A percentile compares a stretch with the other conserved stretches of the same genome.
These are phyloP conservation scores for Macrophya alboannulata DNA, from an alignment of 2,888 invertebrate genomes.

Conservation along the genomic window DNA sequence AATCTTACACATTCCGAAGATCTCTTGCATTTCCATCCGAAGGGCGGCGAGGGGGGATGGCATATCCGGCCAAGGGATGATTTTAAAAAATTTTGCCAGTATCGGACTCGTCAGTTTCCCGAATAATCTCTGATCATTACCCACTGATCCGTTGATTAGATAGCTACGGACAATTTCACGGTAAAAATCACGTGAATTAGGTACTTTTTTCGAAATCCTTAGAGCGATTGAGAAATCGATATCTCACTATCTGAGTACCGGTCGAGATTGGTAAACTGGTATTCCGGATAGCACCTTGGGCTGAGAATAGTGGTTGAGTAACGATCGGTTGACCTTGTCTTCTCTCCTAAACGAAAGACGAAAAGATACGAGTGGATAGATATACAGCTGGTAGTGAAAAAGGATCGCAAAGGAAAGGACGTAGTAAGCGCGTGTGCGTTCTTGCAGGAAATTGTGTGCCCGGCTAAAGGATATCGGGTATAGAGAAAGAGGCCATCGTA, in stretches of 20 bases:
- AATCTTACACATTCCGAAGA: too few species aligned
- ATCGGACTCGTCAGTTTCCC: too few species aligned
- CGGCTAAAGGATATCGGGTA: constrained; percentile 25
- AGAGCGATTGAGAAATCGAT: not conserved
- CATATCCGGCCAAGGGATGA: too few species aligned
- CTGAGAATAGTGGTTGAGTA: not conserved
- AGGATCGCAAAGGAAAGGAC: constrained; percentile 6
- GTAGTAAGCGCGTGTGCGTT: constrained; percentile 10
- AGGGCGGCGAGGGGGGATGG: too few species aligned
- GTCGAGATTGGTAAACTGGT: not conserved
- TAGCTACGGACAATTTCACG: not conserved
- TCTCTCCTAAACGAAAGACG: constrained; percentile 21
- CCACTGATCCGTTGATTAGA: not conserved
- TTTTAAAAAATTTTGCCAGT: too few species aligned
- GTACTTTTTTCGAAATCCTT: not conserved
- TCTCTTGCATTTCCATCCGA: too few species aligned
- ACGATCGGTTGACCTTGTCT: constrained; percentile 24
- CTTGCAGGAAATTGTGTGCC: constrained; percentile 6
- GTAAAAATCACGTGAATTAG: not conserved
- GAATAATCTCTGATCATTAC: not conserved
- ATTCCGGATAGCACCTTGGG: not conserved
- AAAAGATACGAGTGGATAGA: not conserved
- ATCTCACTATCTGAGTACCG: not conserved
- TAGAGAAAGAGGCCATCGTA: constrained; percentile 35
- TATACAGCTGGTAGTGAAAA: constrained; percentile 12